phyloP scores from a whole-genome alignment of 2,888 invertebrate species.

The Scaptomyza caliginosa region DNA sequence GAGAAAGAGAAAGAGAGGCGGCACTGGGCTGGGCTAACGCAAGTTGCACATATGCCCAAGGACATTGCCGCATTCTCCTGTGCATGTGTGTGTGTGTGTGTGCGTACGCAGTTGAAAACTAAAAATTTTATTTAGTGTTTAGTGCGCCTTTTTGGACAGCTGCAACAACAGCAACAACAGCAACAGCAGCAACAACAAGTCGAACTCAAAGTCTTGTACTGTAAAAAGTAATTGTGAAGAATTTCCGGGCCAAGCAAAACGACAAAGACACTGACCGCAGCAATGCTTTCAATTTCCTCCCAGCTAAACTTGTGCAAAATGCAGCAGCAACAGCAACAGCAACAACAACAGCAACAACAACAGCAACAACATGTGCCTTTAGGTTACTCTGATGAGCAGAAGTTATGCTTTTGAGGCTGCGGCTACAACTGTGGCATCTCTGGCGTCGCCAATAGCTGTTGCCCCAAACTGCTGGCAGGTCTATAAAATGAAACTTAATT shows the following conservation, averaged over 20 bases:
- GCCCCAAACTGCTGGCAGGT: slow-evolving; percentile 66
- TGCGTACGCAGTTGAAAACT: slow-evolving; percentile 73
- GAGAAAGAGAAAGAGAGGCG: too few species aligned
- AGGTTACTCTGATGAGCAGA: slow-evolving; percentile 64
- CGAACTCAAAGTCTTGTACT: slow-evolving; percentile 13
- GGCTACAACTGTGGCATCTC: slow-evolving; percentile 43
- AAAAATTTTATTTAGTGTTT: slow-evolving; percentile 80
- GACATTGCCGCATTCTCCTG: slow-evolving; percentile 50
- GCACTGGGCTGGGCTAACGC: background rate
- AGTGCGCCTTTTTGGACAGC: slow-evolving; percentile 73
- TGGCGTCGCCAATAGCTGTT: slow-evolving; percentile 62
- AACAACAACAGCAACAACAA: slow-evolving; percentile 18
- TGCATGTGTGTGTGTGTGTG: slow-evolving; percentile 24
- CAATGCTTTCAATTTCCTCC: slow-evolving; percentile 71
- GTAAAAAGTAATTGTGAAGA: slow-evolving; percentile 55
- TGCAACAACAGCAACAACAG: slow-evolving; percentile 33
- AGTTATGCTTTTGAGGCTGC: slow-evolving; percentile 69
- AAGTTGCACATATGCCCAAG: slow-evolving; percentile 49
- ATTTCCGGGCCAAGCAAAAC: slow-evolving; percentile 44
- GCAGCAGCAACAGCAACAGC: slow-evolving; percentile 43
- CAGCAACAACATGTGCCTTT: slow-evolving; percentile 19
- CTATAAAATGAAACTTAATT: slow-evolving; percentile 79
- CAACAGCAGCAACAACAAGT: slow-evolving; percentile 30
- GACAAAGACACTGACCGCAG: slow-evolving; percentile 57
- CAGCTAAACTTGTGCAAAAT: slow-evolving; percentile 56